Evolutionary conservation across 2,113 vertebrate species (phyloP).

Genomic region (Rhinoderma darwinii): DNA sequence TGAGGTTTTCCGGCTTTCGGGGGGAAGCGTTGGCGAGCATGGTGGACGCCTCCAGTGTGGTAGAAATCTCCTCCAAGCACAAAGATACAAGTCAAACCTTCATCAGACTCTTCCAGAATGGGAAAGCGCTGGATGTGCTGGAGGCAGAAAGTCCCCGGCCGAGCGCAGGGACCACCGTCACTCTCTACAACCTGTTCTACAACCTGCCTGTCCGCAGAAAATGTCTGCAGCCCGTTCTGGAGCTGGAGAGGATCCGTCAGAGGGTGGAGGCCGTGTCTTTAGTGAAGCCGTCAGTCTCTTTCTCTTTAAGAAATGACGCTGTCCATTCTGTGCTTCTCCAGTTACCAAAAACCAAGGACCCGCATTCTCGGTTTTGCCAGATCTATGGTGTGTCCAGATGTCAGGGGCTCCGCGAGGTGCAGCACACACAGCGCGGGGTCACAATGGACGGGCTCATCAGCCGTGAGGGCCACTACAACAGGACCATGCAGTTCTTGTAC

Average conservation of each 20-base stretch:
- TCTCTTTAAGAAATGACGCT: slow-evolving; percentile 88
- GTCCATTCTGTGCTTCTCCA: slow-evolving; percentile 87
- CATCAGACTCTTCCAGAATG: slow-evolving; percentile 84
- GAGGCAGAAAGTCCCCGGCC: slow-evolving; percentile 81
- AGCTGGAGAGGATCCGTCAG: slow-evolving; percentile 87
- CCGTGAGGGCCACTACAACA: slow-evolving; percentile 91
- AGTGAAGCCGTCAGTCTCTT: slow-evolving; percentile 88
- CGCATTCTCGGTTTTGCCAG: slow-evolving; percentile 89
- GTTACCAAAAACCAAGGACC: slow-evolving; percentile 84
- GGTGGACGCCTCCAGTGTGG: slow-evolving; percentile 77
- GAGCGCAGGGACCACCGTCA: slow-evolving; percentile 86
- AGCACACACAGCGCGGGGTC: slow-evolving; percentile 76
- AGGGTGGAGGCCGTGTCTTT: slow-evolving; percentile 87
- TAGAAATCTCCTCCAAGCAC: slow-evolving; percentile 87
- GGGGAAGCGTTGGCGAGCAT: slow-evolving; percentile 94
- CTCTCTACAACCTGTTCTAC: slow-evolving; percentile 86
- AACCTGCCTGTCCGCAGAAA: slow-evolving; percentile 90
- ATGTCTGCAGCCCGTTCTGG: slow-evolving; percentile 81
- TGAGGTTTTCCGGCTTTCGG: slow-evolving; percentile 86
- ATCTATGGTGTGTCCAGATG: slow-evolving; percentile 82
- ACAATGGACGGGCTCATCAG: slow-evolving; percentile 84
- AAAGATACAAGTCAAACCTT: slow-evolving; percentile 80
- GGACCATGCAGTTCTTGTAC: slow-evolving; percentile 89
- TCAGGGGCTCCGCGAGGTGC: slow-evolving; percentile 85
- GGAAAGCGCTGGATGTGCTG: slow-evolving; percentile 75